Base-by-base conservation (phyloP, 2,797 vertebrate species). In the Pipistrellus kuhlii region DNA sequence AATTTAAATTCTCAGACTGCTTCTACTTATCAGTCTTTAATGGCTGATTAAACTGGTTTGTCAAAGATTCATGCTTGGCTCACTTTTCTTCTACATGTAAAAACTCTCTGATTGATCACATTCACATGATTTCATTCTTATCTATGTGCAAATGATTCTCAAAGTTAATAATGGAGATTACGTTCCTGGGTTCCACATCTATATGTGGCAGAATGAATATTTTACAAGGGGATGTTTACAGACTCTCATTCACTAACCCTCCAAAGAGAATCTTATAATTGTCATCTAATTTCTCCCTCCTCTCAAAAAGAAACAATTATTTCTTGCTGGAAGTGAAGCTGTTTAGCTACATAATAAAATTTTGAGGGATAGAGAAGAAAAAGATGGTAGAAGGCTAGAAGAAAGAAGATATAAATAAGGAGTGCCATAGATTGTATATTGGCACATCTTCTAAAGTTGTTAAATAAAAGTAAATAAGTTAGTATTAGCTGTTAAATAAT, bases 401-500 rank as follows among this genome's bases (percentile, higher is more conserved):
- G 66, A 68, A 95, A 83, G 64, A 77, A 6, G 27, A 59, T 77
- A 77, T 92, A 77, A 93, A 66, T 51, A 53, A 75, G 41, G 15
- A 91, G 71, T 72, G 27, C 23, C 78, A 2, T 72, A 90, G 68
- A 88, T 62, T 72, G 5, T 46, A 38, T 82, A 62, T 82, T 76
- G 35, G 48, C 18, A 77, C 46, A 6, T 69, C 25, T n/a, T 82
- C 86, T 85, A 48, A 92, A 72, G 12, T 69, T 21, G 59, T 93
- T 86, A 53, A 76, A 71, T 76, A 68, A 73, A 92, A 90, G 46
- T 18, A 17, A 95, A 59, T 92, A 72, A 85, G 86, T 76, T 92
- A 88, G 38, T 68, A 75, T 84, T 72, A 68, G 20, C 25, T 94
- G 85, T 72, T 90, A 90, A 92, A 81, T 55, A 82, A 85, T 82